Base-by-base conservation (phyloP, 2,888 invertebrate genomes). In the Choreutis nemorana region DNA sequence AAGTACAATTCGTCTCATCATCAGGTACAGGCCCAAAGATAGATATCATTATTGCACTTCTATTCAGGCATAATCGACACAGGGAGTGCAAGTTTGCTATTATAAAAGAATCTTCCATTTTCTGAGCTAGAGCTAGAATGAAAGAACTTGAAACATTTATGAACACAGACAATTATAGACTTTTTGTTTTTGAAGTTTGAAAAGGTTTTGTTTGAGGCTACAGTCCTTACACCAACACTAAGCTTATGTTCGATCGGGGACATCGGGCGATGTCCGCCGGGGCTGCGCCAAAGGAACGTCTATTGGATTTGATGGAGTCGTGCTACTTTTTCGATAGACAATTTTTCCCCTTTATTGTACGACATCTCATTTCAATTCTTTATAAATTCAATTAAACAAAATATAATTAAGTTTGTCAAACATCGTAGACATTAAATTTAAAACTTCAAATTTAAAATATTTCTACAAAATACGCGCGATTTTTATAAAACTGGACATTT, bases 61-160 rank as follows among this genome's bases (percentile, higher is more conserved):
- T 81, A 42, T 79, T 79, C 47, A 87, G 67, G 55, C 88, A 88
- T 39, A 88, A 63, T 16, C 88, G 81, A 66, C 88, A 88, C 32
- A 86, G 79, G 39, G 81, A 73, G 60, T 83, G 81, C 55, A 84
- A 83, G 71, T 82, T 83, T 29, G 80, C 68, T 56, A 83, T 81
- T 41, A 81, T 75, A 49, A 61, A 79, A 40, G 77, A 72, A 65
- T 77, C 80, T 63, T 77, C 78, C 77, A 77, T 77, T 66, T 70
- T 73, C 40, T 41, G 31, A 30, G 27, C n/a, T 2, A 8, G 13
- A 12, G 23, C 13, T 11, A 23, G 23, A 2, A 9, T 16, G 3
- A 27, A 27, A 34, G 12, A 28, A 35, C 29, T 28, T 18, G 14
- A 14, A 14, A 10, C 13, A 26, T 14, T 26, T 14, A 28, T 28